phyloP scores from a whole-genome alignment of 2,797 vertebrate genomes.

The Borostomias antarcticus region DNA sequence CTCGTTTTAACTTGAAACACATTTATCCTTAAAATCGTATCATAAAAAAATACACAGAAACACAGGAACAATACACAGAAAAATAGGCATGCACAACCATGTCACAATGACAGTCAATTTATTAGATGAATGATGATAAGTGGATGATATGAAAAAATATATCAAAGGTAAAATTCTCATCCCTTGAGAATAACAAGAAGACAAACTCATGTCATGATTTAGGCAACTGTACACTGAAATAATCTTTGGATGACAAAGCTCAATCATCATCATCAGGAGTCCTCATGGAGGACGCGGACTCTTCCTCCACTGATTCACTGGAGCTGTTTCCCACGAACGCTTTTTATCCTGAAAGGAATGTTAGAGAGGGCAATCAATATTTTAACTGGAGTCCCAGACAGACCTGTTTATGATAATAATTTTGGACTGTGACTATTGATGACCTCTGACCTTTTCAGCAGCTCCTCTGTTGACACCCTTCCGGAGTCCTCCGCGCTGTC shows the following conservation, averaged over 20 bases:
- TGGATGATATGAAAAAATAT: not conserved
- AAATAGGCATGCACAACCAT: not conserved
- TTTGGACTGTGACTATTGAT: not conserved
- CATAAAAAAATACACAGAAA: too few species aligned
- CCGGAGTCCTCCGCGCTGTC: slow-evolving; percentile 49
- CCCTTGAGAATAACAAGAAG: not conserved
- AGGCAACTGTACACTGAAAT: not conserved
- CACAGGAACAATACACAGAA: too few species aligned
- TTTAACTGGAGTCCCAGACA: not conserved
- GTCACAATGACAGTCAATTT: not conserved
- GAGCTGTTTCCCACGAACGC: slow-evolving; percentile 46
- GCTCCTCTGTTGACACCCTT: slow-evolving; percentile 71
- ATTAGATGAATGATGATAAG: not conserved
- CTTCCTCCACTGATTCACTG: slow-evolving; percentile 29
- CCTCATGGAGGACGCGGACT: slow-evolving; percentile 65
- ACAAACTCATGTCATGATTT: not conserved
- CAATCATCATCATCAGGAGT: slow-evolving; percentile 4
- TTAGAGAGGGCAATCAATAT: not conserved
- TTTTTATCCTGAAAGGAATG: slow-evolving; percentile 70
- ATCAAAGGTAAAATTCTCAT: not conserved
- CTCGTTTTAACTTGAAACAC: too few species aligned
- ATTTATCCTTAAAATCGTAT: too few species aligned
- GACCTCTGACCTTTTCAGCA: slow-evolving; percentile 82
- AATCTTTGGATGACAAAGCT: not conserved
- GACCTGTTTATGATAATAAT: too few species aligned